Evolutionary conservation across 2,888 invertebrate genomes (phyloP).

Genomic region (Xestia sexstrigata): DNA sequence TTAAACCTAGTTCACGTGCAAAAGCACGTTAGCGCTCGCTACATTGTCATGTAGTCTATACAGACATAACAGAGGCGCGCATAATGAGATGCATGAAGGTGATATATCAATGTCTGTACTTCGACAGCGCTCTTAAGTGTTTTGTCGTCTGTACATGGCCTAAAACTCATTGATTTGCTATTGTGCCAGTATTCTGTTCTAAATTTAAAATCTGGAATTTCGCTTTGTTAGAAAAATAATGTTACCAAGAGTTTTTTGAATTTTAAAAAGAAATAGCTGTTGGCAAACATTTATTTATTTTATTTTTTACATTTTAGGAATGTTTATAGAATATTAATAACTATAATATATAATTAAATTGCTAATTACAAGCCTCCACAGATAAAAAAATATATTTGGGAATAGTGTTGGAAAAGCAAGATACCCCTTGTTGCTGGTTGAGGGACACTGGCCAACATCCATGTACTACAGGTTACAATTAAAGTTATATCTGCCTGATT

Average conservation of each 20-base stretch:
- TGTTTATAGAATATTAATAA: no score
- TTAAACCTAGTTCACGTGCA: constrained; percentile 1
- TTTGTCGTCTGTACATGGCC: not conserved
- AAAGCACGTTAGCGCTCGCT: constrained; percentile 1
- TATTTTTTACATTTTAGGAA: no score
- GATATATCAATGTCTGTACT: constrained; percentile 1
- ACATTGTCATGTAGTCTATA: no score
- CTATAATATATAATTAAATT: no score
- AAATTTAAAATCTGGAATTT: not conserved
- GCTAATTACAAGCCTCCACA: no score
- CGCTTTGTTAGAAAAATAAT: not conserved
- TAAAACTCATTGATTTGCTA: not conserved
- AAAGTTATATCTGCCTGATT: no score
- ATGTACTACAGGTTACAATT: no score
- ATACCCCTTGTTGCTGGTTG: not conserved
- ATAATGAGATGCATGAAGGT: constrained; percentile 14
- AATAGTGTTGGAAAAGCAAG: not conserved
- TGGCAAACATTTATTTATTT: no score
- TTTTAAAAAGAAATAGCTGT: not conserved
- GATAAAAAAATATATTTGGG: no score
- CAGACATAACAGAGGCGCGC: not conserved
- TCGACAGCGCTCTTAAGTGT: not conserved
- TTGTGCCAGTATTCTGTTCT: not conserved
- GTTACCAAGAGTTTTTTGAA: not conserved
- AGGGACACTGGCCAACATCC: not conserved